Conservation (phyloP, 2,797 vertebrate genomes). For the Lepus oiostolus region DNA sequence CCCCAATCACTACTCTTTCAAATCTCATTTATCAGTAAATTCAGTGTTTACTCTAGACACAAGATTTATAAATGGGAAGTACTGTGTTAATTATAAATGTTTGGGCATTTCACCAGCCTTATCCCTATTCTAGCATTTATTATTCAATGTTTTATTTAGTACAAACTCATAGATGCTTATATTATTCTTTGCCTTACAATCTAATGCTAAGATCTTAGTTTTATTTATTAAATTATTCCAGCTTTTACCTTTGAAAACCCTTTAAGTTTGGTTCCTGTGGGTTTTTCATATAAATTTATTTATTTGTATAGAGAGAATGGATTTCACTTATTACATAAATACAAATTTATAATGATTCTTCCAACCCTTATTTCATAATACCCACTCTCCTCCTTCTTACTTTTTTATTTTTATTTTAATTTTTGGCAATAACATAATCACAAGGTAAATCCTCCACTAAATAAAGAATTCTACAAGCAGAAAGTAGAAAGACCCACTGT, state of each 20-base stretch:
- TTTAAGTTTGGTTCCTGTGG: neutral
- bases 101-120: neutral
- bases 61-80: accelerated
- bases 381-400: too few species aligned
- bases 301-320: too few species aligned
- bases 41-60: neutral
- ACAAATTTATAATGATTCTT: too few species aligned
- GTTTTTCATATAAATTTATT: neutral
- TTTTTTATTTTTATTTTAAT: neutral
- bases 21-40: neutral
- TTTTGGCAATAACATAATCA: too few species aligned
- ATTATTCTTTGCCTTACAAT: neutral
- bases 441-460: too few species aligned
- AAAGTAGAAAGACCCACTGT: too few species aligned
- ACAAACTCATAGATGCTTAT: neutral
- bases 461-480: too few species aligned
- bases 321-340: too few species aligned
- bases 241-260: neutral
- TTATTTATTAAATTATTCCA: neutral
- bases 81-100: neutral
- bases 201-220: neutral
- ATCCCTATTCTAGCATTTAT: neutral
- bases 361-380: too few species aligned
- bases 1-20: neutral
- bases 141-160: neutral